Evolutionary conservation across 2,888 invertebrate genomes (phyloP).

Genomic region (Chorisops tibialis): DNA sequence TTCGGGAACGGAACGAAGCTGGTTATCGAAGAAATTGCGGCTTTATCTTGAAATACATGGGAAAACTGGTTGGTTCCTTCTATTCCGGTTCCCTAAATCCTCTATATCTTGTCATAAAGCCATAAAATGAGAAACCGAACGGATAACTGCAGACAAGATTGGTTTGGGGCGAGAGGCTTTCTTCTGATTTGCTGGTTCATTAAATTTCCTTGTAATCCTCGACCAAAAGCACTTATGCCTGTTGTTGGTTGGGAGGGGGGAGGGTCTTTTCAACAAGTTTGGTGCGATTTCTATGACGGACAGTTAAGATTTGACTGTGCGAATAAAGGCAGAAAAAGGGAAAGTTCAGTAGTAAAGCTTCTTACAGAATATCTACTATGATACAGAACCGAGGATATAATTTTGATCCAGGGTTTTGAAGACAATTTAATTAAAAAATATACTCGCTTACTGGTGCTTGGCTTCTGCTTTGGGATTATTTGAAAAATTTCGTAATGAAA

Average conservation of each 20-base stretch:
- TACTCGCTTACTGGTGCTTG: slow-evolving; percentile 10
- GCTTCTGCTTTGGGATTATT: slow-evolving; percentile 5
- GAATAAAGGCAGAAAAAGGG: background rate
- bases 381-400: background rate
- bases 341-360: no score
- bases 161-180: slow-evolving; percentile 19
- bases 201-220: slow-evolving; percentile 29
- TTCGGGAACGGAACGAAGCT: no score
- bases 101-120: no score
- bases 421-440: slow-evolving; percentile 25
- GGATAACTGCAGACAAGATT: slow-evolving; percentile 16
- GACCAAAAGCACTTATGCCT: slow-evolving; percentile 18
- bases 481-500: slow-evolving; percentile 10
- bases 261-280: background rate
- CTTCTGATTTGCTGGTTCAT: slow-evolving; percentile 31
- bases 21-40: no score
- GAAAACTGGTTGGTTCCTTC: no score
- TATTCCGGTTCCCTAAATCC: no score
- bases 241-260: slow-evolving; percentile 1
- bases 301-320: background rate
- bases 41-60: no score
- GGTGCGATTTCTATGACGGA: slow-evolving; percentile 3
- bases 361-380: background rate
- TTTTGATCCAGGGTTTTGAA: slow-evolving; percentile 11
- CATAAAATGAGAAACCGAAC: slow-evolving; percentile 8